phyloP scores from a whole-genome alignment of 2,888 invertebrate genomes.

The Cephus nigrinus region DNA sequence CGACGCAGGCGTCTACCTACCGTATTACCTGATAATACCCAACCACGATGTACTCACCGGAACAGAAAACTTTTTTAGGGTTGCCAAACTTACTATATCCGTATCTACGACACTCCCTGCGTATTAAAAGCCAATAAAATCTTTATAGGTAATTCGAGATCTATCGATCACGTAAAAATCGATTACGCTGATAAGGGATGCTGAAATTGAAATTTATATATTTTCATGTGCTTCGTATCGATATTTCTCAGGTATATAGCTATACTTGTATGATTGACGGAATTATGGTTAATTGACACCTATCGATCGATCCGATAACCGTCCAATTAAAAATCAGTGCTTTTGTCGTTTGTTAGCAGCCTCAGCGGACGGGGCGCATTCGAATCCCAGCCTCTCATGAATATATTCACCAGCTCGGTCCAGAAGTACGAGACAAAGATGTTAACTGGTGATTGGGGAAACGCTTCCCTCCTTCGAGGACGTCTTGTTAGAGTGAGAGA shows the following conservation, averaged over 20 bases:
- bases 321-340: slow-evolving; percentile 49
- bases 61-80: neutral
- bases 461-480: slow-evolving; percentile 57
- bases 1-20: neutral
- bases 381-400: slow-evolving; percentile 46
- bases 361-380: slow-evolving; percentile 13
- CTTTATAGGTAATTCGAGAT: neutral
- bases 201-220: neutral
- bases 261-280: slow-evolving; percentile 37
- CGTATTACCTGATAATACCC: neutral
- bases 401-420: slow-evolving; percentile 57
- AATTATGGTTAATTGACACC: slow-evolving; percentile 45
- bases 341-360: slow-evolving; percentile 46
- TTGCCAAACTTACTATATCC: neutral
- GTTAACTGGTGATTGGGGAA: slow-evolving; percentile 60
- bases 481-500: slow-evolving; percentile 50
- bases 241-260: neutral
- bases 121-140: neutral
- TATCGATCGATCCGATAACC: slow-evolving; percentile 43
- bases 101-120: neutral
- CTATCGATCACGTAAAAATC: neutral
- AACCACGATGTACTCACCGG: neutral
- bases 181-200: neutral
- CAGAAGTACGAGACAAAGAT: slow-evolving; percentile 58
- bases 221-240: neutral